phyloP scores from a whole-genome alignment of 2,888 invertebrate species.

The Automeris io region DNA sequence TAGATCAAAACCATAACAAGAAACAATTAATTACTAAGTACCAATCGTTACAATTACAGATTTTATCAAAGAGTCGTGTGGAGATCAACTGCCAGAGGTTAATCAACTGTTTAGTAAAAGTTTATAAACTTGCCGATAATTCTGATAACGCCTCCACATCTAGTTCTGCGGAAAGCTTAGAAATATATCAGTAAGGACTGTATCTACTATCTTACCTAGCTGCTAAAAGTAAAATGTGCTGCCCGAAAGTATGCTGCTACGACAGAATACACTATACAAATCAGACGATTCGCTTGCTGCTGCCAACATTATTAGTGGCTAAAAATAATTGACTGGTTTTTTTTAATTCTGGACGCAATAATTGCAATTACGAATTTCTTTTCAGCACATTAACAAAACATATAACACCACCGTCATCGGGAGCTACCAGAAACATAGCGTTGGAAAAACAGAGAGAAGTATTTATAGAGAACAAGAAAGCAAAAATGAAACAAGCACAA shows the following conservation, averaged over 20 bases:
- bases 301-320: no score
- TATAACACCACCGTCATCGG: constrained; percentile 79
- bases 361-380: no score
- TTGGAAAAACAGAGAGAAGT: constrained; percentile 55
- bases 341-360: background rate
- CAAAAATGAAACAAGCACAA: constrained; percentile 56
- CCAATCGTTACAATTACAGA: no score
- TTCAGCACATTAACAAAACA: constrained; percentile 82
- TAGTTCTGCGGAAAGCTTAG: constrained; percentile 81
- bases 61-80: constrained; percentile 80
- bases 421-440: constrained; percentile 43
- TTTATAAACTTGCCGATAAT: constrained; percentile 77
- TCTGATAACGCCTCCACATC: constrained; percentile 72
- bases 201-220: no score
- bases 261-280: no score
- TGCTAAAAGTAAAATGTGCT: no score
- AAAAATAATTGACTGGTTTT: background rate
- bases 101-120: constrained; percentile 82
- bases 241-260: no score
- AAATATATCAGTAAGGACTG: constrained; percentile 84
- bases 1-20: no score
- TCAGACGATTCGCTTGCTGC: no score
- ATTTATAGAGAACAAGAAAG: constrained; percentile 58
- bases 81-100: constrained; percentile 83
- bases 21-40: no score